A percentile compares a stretch with the other conserved stretches of the same genome.
These are phyloP conservation scores for Lithophane semibrunnea DNA, from an alignment of 2,888 invertebrate genomes.

Conservation along the genomic window DNA sequence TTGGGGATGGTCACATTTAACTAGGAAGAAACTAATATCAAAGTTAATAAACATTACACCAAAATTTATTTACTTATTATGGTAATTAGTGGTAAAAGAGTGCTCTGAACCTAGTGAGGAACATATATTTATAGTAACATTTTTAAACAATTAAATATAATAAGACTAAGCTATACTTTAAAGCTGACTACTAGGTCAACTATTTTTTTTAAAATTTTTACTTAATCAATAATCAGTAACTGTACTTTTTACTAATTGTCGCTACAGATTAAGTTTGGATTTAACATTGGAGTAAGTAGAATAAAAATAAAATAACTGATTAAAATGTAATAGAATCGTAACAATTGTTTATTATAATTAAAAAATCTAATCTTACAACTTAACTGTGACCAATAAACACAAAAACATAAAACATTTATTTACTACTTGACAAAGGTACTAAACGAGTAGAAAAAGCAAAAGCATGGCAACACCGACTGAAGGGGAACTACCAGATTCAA, in stretches of 20 bases:
- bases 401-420: slow-evolving; percentile 3
- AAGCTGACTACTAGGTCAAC: slow-evolving; percentile 9
- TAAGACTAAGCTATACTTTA: neutral
- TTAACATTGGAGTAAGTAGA: neutral
- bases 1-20: slow-evolving; percentile 32
- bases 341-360: neutral
- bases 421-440: slow-evolving; percentile 35
- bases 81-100: neutral
- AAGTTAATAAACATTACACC: neutral
- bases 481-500: slow-evolving; percentile 78
- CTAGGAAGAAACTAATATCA: slow-evolving; percentile 2
- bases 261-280: neutral
- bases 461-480: slow-evolving; percentile 82
- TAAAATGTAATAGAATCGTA: neutral
- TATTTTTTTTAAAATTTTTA: neutral
- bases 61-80: neutral
- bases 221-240: neutral
- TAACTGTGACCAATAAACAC: slow-evolving; percentile 31
- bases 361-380: slow-evolving; percentile 11
- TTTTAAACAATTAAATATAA: too few relatives aligned
- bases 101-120: neutral
- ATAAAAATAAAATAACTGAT: neutral
- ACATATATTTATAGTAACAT: neutral
- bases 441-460: slow-evolving; percentile 64
- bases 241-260: neutral